Percentiles rank a stretch among this genome's conserved stretches.
Conservation (phyloP, 2,888 invertebrate genomes). For the Phania funesta region DNA sequence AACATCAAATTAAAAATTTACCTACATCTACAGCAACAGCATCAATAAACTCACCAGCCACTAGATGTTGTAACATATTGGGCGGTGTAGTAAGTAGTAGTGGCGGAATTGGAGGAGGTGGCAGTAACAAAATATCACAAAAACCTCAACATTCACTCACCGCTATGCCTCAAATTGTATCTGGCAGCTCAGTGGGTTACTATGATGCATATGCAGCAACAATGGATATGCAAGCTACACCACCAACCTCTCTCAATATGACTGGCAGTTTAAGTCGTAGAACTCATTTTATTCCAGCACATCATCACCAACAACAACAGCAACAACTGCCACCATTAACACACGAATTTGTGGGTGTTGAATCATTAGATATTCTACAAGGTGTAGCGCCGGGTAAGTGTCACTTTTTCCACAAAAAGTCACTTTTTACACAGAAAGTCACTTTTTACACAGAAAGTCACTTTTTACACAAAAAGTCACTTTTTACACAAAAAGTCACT, state of each 20-base stretch:
- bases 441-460: too few relatives aligned
- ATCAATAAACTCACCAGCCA: constrained; percentile 72
- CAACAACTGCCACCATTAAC: constrained; percentile 61
- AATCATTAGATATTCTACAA: constrained; percentile 79
- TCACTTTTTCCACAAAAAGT: too few relatives aligned
- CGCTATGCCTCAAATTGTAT: constrained; percentile 62
- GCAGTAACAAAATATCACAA: constrained; percentile 37
- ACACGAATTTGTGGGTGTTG: constrained; percentile 78
- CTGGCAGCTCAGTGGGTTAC: constrained; percentile 71
- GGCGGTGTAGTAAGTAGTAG: constrained; percentile 65
- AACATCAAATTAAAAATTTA: constrained; percentile 39
- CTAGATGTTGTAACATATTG: constrained; percentile 78
- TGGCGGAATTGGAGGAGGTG: constrained; percentile 12
- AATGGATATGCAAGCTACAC: constrained; percentile 23
- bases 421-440: too few relatives aligned
- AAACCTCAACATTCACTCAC: constrained; percentile 60
- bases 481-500: too few relatives aligned
- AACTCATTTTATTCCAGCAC: constrained; percentile 69
- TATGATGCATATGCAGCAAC: constrained; percentile 73
- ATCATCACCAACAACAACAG: constrained; percentile 71
- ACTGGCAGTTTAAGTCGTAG: constrained; percentile 73
- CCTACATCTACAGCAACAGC: constrained; percentile 52
- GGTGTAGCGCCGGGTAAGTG: constrained; percentile 79
- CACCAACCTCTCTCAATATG: constrained; percentile 64
- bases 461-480: too few relatives aligned